Base-by-base conservation (phyloP, 2,888 invertebrate genomes). In the Tenthredo notha region DNA sequence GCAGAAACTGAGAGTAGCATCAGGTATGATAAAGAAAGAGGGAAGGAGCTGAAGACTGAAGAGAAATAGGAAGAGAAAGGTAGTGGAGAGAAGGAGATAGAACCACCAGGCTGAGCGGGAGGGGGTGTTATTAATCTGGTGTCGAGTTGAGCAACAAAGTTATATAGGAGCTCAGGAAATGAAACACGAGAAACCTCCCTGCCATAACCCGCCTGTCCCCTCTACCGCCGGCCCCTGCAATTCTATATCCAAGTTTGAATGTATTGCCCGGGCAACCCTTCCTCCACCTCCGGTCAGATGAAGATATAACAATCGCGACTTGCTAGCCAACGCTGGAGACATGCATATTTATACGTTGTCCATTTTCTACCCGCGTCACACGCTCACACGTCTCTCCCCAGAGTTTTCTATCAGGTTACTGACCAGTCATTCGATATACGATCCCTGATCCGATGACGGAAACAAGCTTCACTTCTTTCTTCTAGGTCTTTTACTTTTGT, bases 81-180 rank as follows among this genome's bases (percentile, higher is more conserved):
- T 7, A 18, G 33, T 1, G 2, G 33, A 77, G 21, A 88, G 84
- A 83, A 85, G 85, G 84, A 86, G 83, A 67, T 15, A 47, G 61
- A 33, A 29, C 67, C 43, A 61, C 29, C 25, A 43, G 91, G 89
- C 90, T 91, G 90, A 92, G 91, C 92, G 89, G 91, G 90, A 92
- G 91, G 92, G 92, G 92, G 90, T 90, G 92, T 93, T 93, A 93
- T 93, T 93, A 93, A 93, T 93, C 93, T 93, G 92, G 93, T 93
- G 93, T 93, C 93, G 93, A 93, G 93, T 93, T 93, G 92, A 92
- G 93, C 93, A 93, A 83, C 93, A 93, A 92, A 93, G 93, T 93
- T 93, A 93, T 93, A 93, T 92, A 92, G 93, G 93, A 93, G 93
- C 93, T 92, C 93, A 93, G 93, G 93, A 93, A 93, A 93, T 93